A percentile compares a stretch with the other conserved stretches of the same genome.
phyloP scores from a whole-genome alignment of 2,797 vertebrate genomes.

The Tinamus major region DNA sequence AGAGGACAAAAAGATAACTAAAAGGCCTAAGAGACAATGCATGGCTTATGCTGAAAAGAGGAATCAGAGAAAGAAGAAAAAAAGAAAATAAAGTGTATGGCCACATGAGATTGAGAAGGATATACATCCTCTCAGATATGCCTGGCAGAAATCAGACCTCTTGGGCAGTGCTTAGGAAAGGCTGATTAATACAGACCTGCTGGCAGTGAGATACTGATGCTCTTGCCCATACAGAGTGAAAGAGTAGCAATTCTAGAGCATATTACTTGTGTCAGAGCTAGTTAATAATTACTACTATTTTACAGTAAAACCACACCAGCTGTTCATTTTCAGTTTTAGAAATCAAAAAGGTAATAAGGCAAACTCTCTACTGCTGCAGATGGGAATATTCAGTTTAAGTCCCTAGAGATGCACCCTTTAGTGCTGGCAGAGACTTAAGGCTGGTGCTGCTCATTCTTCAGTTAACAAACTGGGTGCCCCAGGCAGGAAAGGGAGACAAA shows the following conservation, averaged over 20 bases:
- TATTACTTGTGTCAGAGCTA: background rate
- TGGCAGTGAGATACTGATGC: background rate
- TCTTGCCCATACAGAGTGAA: background rate
- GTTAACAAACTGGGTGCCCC: background rate
- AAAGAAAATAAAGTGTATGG: background rate
- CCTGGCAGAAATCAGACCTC: background rate
- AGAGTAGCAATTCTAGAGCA: background rate
- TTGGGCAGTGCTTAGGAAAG: background rate
- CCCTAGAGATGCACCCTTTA: background rate
- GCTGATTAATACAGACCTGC: background rate
- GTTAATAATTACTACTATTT: background rate
- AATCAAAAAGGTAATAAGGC: background rate
- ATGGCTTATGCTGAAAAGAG: background rate
- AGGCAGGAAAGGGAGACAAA: background rate
- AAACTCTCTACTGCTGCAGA: background rate
- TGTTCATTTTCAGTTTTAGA: background rate
- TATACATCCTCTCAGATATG: background rate
- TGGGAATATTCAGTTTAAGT: background rate
- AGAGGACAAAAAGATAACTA: background rate
- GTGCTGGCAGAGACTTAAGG: background rate
- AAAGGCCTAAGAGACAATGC: background rate
- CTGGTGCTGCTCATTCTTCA: rapidly evolving
- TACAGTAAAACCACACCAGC: background rate
- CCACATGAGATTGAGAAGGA: background rate
- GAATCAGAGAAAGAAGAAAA: background rate